These are phyloP conservation scores for Andrena praecox DNA, from an alignment of 2,888 invertebrate genomes.

Conservation along the genomic window DNA sequence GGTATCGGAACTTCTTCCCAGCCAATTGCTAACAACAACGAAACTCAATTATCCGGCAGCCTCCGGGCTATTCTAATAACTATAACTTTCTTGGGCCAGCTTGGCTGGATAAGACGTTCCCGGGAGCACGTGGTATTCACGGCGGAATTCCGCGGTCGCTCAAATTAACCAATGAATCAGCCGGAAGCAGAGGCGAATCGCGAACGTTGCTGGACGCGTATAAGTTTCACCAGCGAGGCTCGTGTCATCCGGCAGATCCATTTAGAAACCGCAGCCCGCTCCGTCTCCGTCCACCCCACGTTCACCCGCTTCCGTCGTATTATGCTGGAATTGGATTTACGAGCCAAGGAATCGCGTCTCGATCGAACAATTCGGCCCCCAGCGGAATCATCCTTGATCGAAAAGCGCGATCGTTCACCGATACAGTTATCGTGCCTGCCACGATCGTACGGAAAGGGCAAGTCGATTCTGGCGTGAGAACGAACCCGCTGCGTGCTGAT, in stretches of 20 bases:
- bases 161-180: slow-evolving; percentile 75
- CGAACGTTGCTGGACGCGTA: background rate
- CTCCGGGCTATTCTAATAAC: slow-evolving; percentile 33
- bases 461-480: background rate
- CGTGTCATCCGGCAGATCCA: slow-evolving; percentile 1
- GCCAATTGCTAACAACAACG: slow-evolving; percentile 37
- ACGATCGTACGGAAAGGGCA: background rate
- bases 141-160: slow-evolving; percentile 63
- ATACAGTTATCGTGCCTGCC: background rate
- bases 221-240: slow-evolving; percentile 9
- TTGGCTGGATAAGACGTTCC: slow-evolving; percentile 43
- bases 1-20: slow-evolving; percentile 13
- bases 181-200: slow-evolving; percentile 39
- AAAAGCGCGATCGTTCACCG: background rate
- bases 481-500: slow-evolving; percentile 13
- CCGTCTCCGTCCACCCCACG: background rate
- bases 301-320: too few species aligned
- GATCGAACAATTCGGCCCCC: too few species aligned
- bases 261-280: slow-evolving; percentile 1
- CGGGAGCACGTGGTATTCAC: slow-evolving; percentile 22
- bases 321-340: background rate
- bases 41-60: slow-evolving; percentile 51
- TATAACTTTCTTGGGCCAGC: slow-evolving; percentile 14
- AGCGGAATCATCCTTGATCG: too few species aligned
- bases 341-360: too few species aligned